These are phyloP conservation scores for Lichenostomus cassidix DNA, from an alignment of 2,113 vertebrate species.

Conservation along the genomic window DNA sequence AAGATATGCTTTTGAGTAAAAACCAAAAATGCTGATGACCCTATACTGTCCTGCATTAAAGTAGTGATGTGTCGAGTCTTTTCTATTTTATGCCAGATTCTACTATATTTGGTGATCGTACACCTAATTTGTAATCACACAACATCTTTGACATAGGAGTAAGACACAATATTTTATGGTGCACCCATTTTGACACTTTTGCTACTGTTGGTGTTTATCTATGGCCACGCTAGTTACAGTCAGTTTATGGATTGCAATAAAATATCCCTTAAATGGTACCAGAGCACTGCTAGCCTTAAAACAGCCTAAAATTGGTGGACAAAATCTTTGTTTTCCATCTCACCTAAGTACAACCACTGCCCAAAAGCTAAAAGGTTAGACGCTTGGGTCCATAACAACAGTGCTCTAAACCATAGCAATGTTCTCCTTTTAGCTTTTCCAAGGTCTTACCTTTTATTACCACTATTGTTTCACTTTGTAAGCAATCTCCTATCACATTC, in stretches of 20 bases:
- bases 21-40: neutral
- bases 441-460: neutral
- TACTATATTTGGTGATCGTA: neutral
- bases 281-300: neutral
- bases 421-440: neutral
- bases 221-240: rapidly evolving
- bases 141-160: neutral
- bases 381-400: neutral
- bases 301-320: neutral
- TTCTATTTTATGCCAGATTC: neutral
- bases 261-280: neutral
- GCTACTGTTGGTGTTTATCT: neutral
- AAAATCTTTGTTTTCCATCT: neutral
- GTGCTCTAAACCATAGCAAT: neutral
- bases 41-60: neutral
- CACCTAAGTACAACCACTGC: neutral
- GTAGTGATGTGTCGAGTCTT: neutral
- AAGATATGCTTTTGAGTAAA: neutral
- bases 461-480: neutral
- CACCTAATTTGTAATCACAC: neutral
- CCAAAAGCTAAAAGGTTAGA: neutral
- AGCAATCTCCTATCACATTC: neutral
- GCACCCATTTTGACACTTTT: neutral
- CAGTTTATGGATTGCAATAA: neutral
- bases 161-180: neutral